Base-by-base conservation (phyloP, 2,113 vertebrate genomes). In the Puma concolor region DNA sequence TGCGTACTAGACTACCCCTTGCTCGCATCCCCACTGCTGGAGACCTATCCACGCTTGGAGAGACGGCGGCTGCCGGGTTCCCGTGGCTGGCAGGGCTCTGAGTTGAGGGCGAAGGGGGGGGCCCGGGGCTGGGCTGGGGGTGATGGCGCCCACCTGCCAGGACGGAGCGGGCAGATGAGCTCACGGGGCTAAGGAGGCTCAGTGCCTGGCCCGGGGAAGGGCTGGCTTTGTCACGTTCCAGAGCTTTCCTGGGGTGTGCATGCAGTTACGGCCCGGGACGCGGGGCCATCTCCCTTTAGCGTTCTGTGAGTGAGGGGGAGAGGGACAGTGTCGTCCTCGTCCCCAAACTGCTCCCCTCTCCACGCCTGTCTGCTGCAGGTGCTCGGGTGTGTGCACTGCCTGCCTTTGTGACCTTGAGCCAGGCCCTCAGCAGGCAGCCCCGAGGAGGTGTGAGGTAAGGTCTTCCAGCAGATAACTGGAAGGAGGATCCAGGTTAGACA, bases 361-460 rank as follows among this genome's bases (percentile, higher is more conserved):
- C n/a, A 12, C 0, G 1, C 87, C 66, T 13, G 7, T 44, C 74
- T 63, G 38, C 38, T 0, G 2, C 48, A 50, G 86, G 27, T 23
- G 41, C 21, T 15, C 12, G 19, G 84, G 31, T 27, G 14, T 12
- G 0, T 7, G 41, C 0, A 2, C 23, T 19, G 54, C 25, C 14
- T 9, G 36, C n/a, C 74, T 64, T 2, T 27, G 52, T 8, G 50
- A 57, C 31, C 12, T 66, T 0, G 4, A 63, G 17, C 19, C 38
- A 11, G 23, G 36, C 17, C 7, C 9, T 36, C 1, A 1, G 33
- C 1, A 0, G 23, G 50, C 27, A 52, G 29, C 36, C 33, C 19
- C n/a, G 38, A 25, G 31, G 17, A 57, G 16, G 36, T 27, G 15
- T 31, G 33, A 4, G 7, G 31, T 4, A 6, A 57, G 69, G 21